Evolutionary conservation across 2,797 vertebrate species (phyloP).

Genomic region (Holocentrus rufus): DNA sequence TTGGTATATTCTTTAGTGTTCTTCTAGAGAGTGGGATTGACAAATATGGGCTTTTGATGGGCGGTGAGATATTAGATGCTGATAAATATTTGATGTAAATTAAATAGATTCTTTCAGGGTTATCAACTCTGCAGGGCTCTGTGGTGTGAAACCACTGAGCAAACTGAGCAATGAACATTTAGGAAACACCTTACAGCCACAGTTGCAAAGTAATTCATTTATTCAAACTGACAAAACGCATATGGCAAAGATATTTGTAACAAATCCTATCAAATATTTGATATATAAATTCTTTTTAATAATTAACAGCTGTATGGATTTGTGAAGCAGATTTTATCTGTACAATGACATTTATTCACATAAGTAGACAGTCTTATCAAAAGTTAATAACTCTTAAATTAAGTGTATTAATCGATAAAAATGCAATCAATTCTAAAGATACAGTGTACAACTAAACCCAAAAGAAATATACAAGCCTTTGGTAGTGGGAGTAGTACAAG

Average conservation of each 20-base stretch:
- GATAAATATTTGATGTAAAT: too few species aligned
- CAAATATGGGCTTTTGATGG: too few species aligned
- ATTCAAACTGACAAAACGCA: slow-evolving; percentile 39
- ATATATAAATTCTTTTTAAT: slow-evolving; percentile 29
- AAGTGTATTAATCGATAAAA: slow-evolving; percentile 20
- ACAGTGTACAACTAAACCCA: background rate
- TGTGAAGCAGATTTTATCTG: slow-evolving; percentile 9
- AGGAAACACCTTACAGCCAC: background rate
- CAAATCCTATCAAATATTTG: slow-evolving; percentile 14
- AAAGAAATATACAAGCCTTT: slow-evolving; percentile 51
- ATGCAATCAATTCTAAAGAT: background rate
- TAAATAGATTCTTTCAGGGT: background rate
- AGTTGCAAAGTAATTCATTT: slow-evolving; percentile 44
- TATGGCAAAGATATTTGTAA: slow-evolving; percentile 10
- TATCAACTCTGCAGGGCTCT: background rate
- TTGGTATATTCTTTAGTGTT: too few species aligned
- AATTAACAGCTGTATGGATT: background rate
- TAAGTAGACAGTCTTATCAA: slow-evolving; percentile 14
- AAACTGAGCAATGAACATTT: background rate
- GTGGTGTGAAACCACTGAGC: too few species aligned
- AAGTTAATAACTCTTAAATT: slow-evolving; percentile 29
- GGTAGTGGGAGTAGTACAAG: slow-evolving; percentile 36
- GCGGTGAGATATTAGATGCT: too few species aligned
- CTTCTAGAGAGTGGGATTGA: too few species aligned
- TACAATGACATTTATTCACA: background rate